A percentile compares a stretch with the other conserved stretches of the same genome.
These are phyloP conservation scores for Eleutherodactylus coqui DNA, from an alignment of 2,797 vertebrate species.

Conservation along the genomic window DNA sequence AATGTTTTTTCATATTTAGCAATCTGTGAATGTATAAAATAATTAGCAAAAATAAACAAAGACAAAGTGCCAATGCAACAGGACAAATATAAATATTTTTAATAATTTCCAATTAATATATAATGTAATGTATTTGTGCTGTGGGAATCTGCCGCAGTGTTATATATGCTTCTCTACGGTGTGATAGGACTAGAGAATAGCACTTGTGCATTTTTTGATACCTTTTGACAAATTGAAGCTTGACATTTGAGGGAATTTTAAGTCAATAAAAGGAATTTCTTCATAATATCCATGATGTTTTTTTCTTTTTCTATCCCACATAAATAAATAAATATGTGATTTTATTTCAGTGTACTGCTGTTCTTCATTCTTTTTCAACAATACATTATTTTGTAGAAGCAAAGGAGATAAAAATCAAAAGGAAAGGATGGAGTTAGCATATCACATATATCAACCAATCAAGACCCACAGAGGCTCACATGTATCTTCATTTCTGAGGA, in stretches of 20 bases:
- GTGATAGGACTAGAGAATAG: conserved; percentile 15
- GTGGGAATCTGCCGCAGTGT: background rate
- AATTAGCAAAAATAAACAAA: too few species aligned
- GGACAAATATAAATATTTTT: background rate
- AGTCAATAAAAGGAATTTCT: conserved; percentile 32
- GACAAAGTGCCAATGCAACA: too few species aligned
- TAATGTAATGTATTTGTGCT: background rate
- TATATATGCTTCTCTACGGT: background rate
- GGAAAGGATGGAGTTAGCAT: too few species aligned
- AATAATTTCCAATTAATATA: conserved; percentile 7
- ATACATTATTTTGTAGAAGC: too few species aligned
- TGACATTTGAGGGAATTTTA: conserved; percentile 27
- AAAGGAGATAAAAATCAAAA: too few species aligned
- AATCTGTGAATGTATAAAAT: too few species aligned
- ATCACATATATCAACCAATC: too few species aligned
- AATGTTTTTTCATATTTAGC: too few species aligned
- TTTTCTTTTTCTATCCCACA: conserved; percentile 14
- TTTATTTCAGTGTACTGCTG: conserved; percentile 1
- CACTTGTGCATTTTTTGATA: background rate
- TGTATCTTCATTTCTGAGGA: too few species aligned
- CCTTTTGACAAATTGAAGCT: conserved; percentile 14
- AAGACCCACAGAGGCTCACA: too few species aligned
- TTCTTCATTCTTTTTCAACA: conserved; percentile 18
- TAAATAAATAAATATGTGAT: conserved; percentile 44
- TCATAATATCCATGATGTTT: conserved; percentile 14